Evolutionary conservation across 2,888 invertebrate genomes (phyloP).

Genomic region (Stenurella melanura): DNA sequence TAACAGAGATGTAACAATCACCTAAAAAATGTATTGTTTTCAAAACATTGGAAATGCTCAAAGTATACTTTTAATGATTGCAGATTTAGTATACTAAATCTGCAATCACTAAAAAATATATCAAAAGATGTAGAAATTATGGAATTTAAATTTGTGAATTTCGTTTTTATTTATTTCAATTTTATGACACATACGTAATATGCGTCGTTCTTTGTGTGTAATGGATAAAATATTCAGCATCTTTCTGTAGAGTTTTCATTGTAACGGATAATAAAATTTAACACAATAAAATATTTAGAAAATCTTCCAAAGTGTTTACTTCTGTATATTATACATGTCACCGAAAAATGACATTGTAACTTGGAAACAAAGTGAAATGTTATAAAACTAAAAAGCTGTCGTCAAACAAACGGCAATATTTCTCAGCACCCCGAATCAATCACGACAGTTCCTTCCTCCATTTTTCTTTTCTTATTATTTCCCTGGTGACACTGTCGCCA

Average conservation of each 20-base stretch:
- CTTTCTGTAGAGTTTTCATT: constrained; percentile 10
- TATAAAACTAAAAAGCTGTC: constrained; percentile 51
- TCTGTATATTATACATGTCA: constrained; percentile 37
- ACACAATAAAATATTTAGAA: constrained; percentile 10
- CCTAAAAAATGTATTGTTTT: too few species aligned
- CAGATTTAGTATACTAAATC: too few species aligned
- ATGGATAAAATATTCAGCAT: neutral
- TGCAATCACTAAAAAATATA: too few species aligned
- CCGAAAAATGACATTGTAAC: constrained; percentile 43
- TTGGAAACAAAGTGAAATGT: constrained; percentile 49
- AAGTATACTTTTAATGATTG: too few species aligned
- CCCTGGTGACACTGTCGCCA: constrained; percentile 69
- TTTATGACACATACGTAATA: neutral
- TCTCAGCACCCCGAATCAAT: constrained; percentile 67
- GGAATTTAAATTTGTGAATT: too few species aligned
- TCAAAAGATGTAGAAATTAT: too few species aligned
- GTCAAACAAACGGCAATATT: constrained; percentile 60
- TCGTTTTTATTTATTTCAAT: too few species aligned
- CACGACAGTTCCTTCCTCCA: constrained; percentile 68
- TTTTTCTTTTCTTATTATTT: constrained; percentile 71
- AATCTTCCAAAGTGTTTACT: neutral
- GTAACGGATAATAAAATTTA: constrained; percentile 11
- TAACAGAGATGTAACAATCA: too few species aligned
- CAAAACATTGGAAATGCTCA: too few species aligned
- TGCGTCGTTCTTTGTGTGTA: neutral